These are phyloP conservation scores for Loris lydekkerianus DNA, from an alignment of 2,797 vertebrate genomes.

Conservation along the genomic window DNA sequence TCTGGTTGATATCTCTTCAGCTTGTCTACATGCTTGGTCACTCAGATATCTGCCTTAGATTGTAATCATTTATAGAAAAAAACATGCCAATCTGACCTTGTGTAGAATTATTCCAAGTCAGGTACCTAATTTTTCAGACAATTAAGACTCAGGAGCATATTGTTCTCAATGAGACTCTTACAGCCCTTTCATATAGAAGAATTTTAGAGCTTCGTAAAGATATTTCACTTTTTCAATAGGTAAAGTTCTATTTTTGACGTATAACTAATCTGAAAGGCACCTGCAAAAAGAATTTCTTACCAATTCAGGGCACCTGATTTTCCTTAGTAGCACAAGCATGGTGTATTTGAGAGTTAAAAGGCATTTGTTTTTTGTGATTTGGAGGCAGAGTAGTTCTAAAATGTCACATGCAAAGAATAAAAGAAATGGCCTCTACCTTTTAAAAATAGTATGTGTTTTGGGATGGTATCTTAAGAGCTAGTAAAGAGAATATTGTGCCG, in stretches of 20 bases:
- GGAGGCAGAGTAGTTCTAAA: neutral
- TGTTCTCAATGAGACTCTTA: neutral
- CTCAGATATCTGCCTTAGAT: neutral
- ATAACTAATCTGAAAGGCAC: slow-evolving; percentile 17
- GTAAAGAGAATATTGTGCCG: neutral
- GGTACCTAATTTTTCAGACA: neutral
- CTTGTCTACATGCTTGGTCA: neutral
- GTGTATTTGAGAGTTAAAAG: neutral
- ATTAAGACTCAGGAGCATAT: neutral
- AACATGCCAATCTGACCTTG: neutral
- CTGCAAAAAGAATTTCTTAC: neutral
- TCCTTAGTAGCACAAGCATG: neutral
- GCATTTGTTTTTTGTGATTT: neutral
- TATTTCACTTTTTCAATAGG: slow-evolving; percentile 36
- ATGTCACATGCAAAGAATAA: neutral
- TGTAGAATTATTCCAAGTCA: neutral
- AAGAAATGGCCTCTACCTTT: neutral
- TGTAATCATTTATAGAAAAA: slow-evolving; percentile 28
- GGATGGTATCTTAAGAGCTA: neutral
- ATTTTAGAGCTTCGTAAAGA: slow-evolving; percentile 15
- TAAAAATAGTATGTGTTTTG: neutral
- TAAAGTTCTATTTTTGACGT: slow-evolving; percentile 31
- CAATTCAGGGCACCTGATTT: neutral
- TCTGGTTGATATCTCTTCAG: neutral
- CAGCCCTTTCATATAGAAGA: neutral